Percentiles rank a stretch among this genome's conserved stretches.
phyloP scores from a whole-genome alignment of 2,888 invertebrate genomes.

The Pandemis heparana region DNA sequence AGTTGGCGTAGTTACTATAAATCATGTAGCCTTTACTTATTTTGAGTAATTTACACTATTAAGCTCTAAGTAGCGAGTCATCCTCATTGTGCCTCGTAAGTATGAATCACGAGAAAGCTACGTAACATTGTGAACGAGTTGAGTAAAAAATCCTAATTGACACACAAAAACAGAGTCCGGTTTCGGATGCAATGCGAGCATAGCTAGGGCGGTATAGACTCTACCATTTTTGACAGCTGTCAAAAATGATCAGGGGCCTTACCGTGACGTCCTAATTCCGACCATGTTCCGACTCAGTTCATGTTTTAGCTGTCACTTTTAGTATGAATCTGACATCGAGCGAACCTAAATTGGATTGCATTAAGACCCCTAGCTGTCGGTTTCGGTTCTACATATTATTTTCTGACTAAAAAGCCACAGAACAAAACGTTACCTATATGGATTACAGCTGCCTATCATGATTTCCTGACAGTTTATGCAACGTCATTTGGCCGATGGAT shows the following conservation, averaged over 20 bases:
- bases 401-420: too few species aligned
- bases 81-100: slow-evolving; percentile 22
- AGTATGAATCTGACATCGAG: too few species aligned
- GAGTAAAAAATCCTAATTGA: slow-evolving; percentile 26
- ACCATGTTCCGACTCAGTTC: too few species aligned
- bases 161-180: slow-evolving; percentile 32
- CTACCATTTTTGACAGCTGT: too few species aligned
- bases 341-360: too few species aligned
- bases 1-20: not conserved
- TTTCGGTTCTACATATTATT: too few species aligned
- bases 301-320: too few species aligned
- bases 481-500: too few species aligned
- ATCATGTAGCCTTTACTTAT: not conserved
- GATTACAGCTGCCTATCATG: too few species aligned
- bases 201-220: slow-evolving; percentile 13
- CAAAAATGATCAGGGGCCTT: not conserved
- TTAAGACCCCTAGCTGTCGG: not conserved
- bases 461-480: too few species aligned
- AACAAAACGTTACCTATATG: too few species aligned
- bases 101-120: slow-evolving; percentile 30
- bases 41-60: slow-evolving; percentile 19
- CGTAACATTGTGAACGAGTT: slow-evolving; percentile 9
- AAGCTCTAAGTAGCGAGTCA: slow-evolving; percentile 16
- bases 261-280: not conserved
- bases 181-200: slow-evolving; percentile 28